Base-by-base conservation (phyloP, 2,888 invertebrate genomes). In the Nycteola revayana region DNA sequence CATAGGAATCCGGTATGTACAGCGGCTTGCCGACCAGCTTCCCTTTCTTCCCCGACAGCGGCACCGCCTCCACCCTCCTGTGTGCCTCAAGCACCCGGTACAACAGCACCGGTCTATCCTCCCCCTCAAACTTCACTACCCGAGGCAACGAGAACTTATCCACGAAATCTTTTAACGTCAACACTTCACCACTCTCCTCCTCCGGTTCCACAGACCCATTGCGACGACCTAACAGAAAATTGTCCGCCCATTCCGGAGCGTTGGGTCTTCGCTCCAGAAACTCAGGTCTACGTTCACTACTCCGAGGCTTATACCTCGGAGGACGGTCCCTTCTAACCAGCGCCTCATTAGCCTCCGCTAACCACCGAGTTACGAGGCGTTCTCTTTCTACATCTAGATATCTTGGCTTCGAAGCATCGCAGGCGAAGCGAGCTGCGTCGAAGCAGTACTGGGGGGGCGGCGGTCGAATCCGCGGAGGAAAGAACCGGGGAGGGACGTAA, bases 1-100 rank as follows among this genome's bases (percentile, higher is more conserved):
- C 90, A 76, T 92, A 92, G 49, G 91, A 91, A 69, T 92, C 92
- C 47, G 92, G 92, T 66, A 92, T 92, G 59, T 91, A 91, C 44
- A 92, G 73, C 35, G 91, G 85, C 49, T 91, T 90, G 9, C 90
- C 90, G 8, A 91, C 90, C 48, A 88, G 63, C 63, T 90, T 91
- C 29, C 90, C 90, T 49, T 90, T 90, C 74, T 90, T 90, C 36
- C 89, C 89, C 6, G 85, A 71, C 44, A 91, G 61, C 31, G 91
- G 91, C 32, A 90, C 90, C 6, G 92, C 92, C 67, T 92, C 91
- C 46, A 92, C 91, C 56, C 92, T 87, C 63, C 91, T 85, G 58
- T 91, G 91, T 41, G 91, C 91, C 58, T 91, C 90, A 59, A 92
- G 80, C 52, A 91, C 91, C 54, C 91, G 84, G 64, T 92, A 92